Evolutionary conservation across 1,140 invertebrate genomes (phyloP).

Genomic region (Dreissena polymorpha): DNA sequence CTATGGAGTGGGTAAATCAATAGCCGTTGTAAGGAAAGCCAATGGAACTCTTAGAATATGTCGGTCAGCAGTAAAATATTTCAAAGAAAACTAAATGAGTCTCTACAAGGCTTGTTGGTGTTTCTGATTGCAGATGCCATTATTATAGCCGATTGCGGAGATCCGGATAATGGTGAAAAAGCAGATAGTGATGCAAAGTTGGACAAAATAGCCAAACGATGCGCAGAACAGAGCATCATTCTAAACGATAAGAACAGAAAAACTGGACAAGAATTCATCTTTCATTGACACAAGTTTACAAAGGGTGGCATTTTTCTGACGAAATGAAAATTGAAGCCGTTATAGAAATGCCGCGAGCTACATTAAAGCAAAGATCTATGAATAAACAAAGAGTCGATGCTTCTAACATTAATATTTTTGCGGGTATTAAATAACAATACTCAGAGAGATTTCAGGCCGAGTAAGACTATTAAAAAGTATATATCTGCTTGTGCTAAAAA

Average conservation of each 20-base stretch:
- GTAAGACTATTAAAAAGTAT: too few relatives aligned
- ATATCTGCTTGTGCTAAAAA: too few relatives aligned
- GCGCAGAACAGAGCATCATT: constrained; percentile 71
- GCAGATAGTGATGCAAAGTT: constrained; percentile 73
- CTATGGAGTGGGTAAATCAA: constrained; percentile 63
- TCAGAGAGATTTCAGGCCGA: too few relatives aligned
- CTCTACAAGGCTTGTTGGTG: constrained; percentile 71
- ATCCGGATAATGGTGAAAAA: constrained; percentile 16
- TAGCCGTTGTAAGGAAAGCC: constrained; percentile 57
- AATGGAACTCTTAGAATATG: constrained; percentile 53
- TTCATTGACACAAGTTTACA: constrained; percentile 28
- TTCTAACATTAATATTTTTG: too few relatives aligned
- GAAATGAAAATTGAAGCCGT: constrained; percentile 13
- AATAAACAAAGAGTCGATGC: too few relatives aligned
- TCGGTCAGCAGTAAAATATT: constrained; percentile 26
- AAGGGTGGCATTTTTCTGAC: neutral
- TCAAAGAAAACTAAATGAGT: constrained; percentile 59
- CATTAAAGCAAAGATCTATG: too few relatives aligned
- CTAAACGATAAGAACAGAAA: constrained; percentile 70
- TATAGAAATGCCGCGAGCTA: neutral
- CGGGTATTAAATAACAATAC: too few relatives aligned
- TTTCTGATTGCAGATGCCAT: constrained; percentile 78
- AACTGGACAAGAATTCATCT: neutral
- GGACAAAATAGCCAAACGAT: constrained; percentile 71
- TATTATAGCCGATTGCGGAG: constrained; percentile 61